Evolutionary conservation across 2,797 vertebrate genomes (phyloP), one percentile per base, ranked within the genome.

Genomic region (Numenius phaeopus): DNA sequence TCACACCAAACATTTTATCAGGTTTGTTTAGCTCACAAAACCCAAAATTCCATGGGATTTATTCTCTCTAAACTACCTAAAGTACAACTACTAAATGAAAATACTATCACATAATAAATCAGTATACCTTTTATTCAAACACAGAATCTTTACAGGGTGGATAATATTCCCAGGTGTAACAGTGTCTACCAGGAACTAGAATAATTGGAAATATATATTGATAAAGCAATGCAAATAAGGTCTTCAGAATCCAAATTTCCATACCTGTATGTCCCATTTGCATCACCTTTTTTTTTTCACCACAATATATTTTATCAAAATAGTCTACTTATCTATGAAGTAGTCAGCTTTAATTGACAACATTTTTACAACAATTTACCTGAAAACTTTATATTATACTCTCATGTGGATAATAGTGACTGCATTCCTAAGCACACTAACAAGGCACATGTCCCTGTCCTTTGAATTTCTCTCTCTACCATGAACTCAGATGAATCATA

Each of bases 381-480:
- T 10, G 42, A 64, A 82, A 73, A 65, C 3, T 65, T 87, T 44
- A 30, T 66, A 11, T 69, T 71, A 5, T 34, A 21, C 16, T 88
- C 17, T 75, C 8, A 24, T 12, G 24, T 72, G 27, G 11, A 42
- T 64, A 50, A 70, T 9, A 85, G 34, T 16, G 30, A 40, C 44
- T 52, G 14, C 32, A 49, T 52, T 84, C 13, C 11, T 79, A 62
- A 72, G 11, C 7, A 32, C 7, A 70, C 12, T 61, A 22, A 22
- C 7, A 32, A 14, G 14, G 22, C 20, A 32, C 1, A 3, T 1
- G 2, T 82, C 20, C 32, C 29, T 32, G 2, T 40, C 16, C 16
- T 78, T 47, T 69, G 34, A 64, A 16, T 37, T 73, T 42, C 59
- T 87, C 4, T 52, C 29, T 66, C 46, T 70, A 20, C 4, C 5